Percentiles rank a stretch among this genome's conserved stretches.
These are phyloP conservation scores for Crossaster papposus DNA, from an alignment of 53 echinoderm and acorn worm species.

Conservation along the genomic window DNA sequence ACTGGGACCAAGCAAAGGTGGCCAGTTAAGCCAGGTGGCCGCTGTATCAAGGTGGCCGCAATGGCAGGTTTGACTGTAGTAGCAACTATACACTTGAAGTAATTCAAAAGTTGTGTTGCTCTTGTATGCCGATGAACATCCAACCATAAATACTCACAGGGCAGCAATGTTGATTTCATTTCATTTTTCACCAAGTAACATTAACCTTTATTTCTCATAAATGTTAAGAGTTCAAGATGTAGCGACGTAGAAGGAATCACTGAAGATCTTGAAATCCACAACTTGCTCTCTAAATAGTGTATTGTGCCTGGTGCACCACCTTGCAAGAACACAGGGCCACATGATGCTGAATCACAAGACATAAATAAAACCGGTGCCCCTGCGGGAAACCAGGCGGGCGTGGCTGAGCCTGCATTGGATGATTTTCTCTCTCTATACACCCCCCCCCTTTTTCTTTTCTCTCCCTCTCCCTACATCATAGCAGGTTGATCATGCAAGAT, in stretches of 20 bases:
- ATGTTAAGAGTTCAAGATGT: neutral
- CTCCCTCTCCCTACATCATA: too few species aligned
- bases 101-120: too few species aligned
- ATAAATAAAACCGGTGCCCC: conserved; percentile 10
- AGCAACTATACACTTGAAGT: too few species aligned
- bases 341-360: conserved; percentile 42
- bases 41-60: too few species aligned
- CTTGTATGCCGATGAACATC: too few species aligned
- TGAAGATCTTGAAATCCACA: neutral
- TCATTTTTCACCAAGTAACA: neutral
- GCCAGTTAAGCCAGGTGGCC: too few species aligned
- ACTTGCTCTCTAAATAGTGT: neutral
- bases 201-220: neutral
- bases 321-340: neutral
- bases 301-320: conserved; percentile 5
- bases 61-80: too few species aligned
- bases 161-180: conserved; percentile 3
- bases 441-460: neutral
- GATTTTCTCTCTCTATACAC: neutral
- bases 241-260: neutral
- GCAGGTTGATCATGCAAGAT: conserved; percentile 29
- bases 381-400: conserved; percentile 20
- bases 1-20: too few species aligned
- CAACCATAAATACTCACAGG: neutral
- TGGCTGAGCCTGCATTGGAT: conserved; percentile 22